Evolutionary conservation across 2,888 invertebrate species (phyloP), one percentile per base, ranked within the genome.

Genomic region (Protodeltote pygarga): DNA sequence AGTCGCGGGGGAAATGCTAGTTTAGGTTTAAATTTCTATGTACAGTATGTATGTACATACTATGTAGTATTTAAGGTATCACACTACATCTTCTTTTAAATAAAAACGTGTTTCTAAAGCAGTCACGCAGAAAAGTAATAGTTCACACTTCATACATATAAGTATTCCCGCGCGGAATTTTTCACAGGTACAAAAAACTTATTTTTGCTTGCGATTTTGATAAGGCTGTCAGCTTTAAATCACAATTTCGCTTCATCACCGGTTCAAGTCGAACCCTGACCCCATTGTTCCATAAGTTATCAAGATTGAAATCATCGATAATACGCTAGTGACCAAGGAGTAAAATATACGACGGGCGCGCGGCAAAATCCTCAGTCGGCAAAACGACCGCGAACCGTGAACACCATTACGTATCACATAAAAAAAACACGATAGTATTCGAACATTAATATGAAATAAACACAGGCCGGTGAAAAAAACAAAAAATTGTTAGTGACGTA

Each of bases 291-390:
- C 64, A 65, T 71, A 57, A 69, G 75, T 84, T 88, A 89, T 91
- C 89, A 87, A 84, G 90, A 90, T 89, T 73, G 68, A 73, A 87
- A 88, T 83, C 89, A 85, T 81, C 90, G 88, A 90, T 89, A 88
- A 73, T 72, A 78, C 71, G 70, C 76, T 73, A 82, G 81, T 89
- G 89, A 88, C 89, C 89, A 87, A 77, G 71, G 76, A 81, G 77
- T 66, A 62, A 69, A 73, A 59, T 72, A 60, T 74, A 75, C 71
- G 75, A 51, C 65, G 48, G 52, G 61, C 71, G 75, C 72, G 75
- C 79, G 77, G 70, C 69, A 77, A 78, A 74, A 72, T 82, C 83
- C 59, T 85, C 89, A 89, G 89, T 89, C 85, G 81, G 73, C 79
- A 75, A 73, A 76, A 77, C 77, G 88, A 73, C 62, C 83, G 85